These are phyloP conservation scores for Pachypeltis micranthus DNA, from an alignment of 1,140 invertebrate species.

Conservation along the genomic window DNA sequence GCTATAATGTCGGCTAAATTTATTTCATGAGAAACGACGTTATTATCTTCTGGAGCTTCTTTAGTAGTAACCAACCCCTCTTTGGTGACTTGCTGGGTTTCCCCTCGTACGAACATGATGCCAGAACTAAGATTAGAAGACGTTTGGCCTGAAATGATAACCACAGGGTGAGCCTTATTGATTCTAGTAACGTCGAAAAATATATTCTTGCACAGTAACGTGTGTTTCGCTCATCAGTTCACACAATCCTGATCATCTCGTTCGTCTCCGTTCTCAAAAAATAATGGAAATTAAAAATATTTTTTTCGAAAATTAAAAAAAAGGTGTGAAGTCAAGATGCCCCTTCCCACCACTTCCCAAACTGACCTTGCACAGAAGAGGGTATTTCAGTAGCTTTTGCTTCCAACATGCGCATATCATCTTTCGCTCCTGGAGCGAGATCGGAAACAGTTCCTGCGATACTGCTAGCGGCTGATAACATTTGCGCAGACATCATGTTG, in stretches of 20 bases:
- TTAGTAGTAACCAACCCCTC: constrained; percentile 40
- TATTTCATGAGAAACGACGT: constrained; percentile 95
- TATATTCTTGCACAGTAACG: no score
- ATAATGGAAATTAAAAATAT: constrained; percentile 10
- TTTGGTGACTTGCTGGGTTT: constrained; percentile 61
- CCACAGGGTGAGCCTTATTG: no score
- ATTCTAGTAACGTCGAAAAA: no score
- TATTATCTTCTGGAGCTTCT: constrained; percentile 52
- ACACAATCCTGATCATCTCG: constrained; percentile 34
- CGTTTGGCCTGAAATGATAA: no score
- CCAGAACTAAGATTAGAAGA: constrained; percentile 24
- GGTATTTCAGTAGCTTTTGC: constrained; percentile 56
- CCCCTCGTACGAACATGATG: constrained; percentile 65
- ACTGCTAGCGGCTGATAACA: constrained; percentile 62
- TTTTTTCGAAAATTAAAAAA: no score
- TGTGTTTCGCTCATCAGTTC: constrained; percentile 16
- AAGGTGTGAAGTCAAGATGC: no score
- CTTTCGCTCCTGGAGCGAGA: constrained; percentile 54
- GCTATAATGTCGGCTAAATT: constrained; percentile 70
- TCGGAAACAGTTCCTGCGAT: constrained; percentile 51
- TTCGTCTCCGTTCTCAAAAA: constrained; percentile 29
- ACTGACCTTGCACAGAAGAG: constrained; percentile 1
- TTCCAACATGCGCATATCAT: constrained; percentile 80
- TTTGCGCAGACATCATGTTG: constrained; percentile 97
- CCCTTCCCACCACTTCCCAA: no score